phyloP scores from a whole-genome alignment of 2,888 invertebrate genomes.

The Brachyptera risi region DNA sequence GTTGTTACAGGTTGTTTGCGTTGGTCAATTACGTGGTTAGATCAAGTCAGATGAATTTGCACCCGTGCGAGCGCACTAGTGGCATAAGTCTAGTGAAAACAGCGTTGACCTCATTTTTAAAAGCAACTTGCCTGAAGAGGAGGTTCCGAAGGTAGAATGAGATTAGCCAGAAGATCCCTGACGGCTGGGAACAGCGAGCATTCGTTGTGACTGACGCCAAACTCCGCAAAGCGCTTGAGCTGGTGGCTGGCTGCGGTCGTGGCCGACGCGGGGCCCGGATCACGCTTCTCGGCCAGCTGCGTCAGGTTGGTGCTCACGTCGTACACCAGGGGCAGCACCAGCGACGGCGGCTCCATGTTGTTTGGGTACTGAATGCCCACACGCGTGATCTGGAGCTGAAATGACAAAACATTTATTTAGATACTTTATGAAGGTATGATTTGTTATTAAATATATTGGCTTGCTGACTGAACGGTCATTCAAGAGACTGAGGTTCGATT shows the following conservation, averaged over 20 bases:
- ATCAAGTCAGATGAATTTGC: too few species aligned
- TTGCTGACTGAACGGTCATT: too few species aligned
- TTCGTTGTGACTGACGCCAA: constrained; percentile 60
- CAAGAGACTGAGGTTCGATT: too few species aligned
- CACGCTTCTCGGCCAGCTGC: constrained; percentile 79
- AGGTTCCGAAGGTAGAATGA: constrained; percentile 75
- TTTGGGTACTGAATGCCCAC: constrained; percentile 56
- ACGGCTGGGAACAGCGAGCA: constrained; percentile 91
- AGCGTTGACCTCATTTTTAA: too few species aligned
- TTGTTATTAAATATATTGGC: too few species aligned
- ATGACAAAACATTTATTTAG: too few species aligned
- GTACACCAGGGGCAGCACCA: constrained; percentile 87
- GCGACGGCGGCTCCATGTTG: constrained; percentile 61
- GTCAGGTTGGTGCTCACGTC: constrained; percentile 83
- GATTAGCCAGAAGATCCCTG: constrained; percentile 78
- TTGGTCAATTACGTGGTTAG: too few species aligned
- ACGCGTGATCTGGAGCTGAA: constrained; percentile 70
- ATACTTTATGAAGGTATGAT: too few species aligned
- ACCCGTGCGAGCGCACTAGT: too few species aligned
- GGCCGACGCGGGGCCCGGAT: constrained; percentile 56
- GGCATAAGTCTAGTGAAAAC: too few species aligned
- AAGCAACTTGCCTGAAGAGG: constrained; percentile 50
- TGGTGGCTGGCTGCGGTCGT: constrained; percentile 60
- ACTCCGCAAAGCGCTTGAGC: constrained; percentile 70
- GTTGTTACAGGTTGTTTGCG: too few species aligned